Percentiles rank a stretch among this genome's conserved stretches.
These are phyloP conservation scores for Camponotus fellah DNA, from an alignment of 2,888 invertebrate genomes.

Conservation along the genomic window DNA sequence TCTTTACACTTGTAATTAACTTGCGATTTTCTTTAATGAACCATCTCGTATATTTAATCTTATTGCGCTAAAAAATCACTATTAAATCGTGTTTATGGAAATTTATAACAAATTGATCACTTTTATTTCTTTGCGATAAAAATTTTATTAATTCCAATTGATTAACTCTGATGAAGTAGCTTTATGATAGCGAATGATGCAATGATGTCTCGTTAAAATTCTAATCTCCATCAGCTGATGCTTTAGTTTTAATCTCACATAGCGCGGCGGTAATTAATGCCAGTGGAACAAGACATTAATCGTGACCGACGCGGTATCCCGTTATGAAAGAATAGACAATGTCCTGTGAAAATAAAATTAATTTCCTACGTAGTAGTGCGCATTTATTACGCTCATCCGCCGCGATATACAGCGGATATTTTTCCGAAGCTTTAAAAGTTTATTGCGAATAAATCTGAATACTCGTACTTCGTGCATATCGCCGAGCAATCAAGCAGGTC, in stretches of 20 bases:
- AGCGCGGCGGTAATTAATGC: conserved; percentile 43
- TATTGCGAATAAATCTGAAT: conserved; percentile 10
- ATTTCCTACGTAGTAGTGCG: conserved; percentile 15
- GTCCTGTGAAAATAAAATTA: conserved; percentile 46
- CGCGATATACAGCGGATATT: not conserved
- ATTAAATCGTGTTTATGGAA: not conserved
- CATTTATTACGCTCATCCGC: conserved; percentile 32
- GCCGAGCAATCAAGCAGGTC: conserved; percentile 32
- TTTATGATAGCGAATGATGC: conserved; percentile 11
- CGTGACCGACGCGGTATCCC: not conserved
- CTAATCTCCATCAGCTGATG: conserved; percentile 24
- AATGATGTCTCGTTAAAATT: conserved; percentile 13
- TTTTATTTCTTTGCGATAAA: not conserved
- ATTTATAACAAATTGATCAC: not conserved
- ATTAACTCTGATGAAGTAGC: not conserved
- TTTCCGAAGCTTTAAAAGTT: conserved; percentile 8
- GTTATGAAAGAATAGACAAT: conserved; percentile 46
- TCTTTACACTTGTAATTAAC: not conserved
- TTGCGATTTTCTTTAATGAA: not conserved
- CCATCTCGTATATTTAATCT: conserved; percentile 3
- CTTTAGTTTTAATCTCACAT: conserved; percentile 37
- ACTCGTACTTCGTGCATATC: not conserved
- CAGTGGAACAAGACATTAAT: conserved; percentile 47
- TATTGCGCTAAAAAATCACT: not conserved
- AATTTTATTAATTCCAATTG: not conserved